A percentile compares a stretch with the other conserved stretches of the same genome.
Evolutionary conservation across 2,113 vertebrate genomes (phyloP).

Genomic region (Serilophus lunatus): DNA sequence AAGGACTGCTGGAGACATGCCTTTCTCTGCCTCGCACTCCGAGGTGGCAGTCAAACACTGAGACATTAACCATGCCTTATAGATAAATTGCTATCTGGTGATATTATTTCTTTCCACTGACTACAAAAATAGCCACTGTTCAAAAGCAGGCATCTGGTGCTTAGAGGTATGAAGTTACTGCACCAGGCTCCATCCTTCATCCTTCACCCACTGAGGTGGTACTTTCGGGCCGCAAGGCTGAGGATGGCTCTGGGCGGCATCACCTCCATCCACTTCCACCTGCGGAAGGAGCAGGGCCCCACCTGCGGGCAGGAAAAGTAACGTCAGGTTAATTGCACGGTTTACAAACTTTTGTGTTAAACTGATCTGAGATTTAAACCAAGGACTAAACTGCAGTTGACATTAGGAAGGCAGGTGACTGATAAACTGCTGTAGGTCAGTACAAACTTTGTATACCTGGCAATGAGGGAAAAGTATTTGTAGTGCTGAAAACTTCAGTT

Average conservation of each 20-base stretch:
- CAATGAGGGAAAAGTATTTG: not conserved
- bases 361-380: not conserved
- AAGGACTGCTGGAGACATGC: not conserved
- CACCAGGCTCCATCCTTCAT: constrained; percentile 75
- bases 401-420: not conserved
- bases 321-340: not conserved
- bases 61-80: not conserved
- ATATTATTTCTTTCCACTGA: not conserved
- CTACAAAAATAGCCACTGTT: not conserved
- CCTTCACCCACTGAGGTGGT: constrained; percentile 70
- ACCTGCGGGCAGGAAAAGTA: not conserved
- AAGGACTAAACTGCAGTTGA: not conserved
- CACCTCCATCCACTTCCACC: constrained; percentile 73
- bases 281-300: constrained; percentile 79
- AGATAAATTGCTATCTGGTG: not conserved
- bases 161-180: not conserved
- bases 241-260: constrained; percentile 37
- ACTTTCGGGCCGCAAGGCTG: constrained; percentile 65
- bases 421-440: not conserved
- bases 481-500: not conserved
- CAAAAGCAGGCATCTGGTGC: not conserved
- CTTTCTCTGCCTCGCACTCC: not conserved
- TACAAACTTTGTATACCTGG: not conserved
- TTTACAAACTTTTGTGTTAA: not conserved
- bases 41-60: not conserved